Percentiles rank a stretch among this genome's conserved stretches.
phyloP scores from a whole-genome alignment of 2,888 invertebrate genomes.

The Stegana nigrithorax region DNA sequence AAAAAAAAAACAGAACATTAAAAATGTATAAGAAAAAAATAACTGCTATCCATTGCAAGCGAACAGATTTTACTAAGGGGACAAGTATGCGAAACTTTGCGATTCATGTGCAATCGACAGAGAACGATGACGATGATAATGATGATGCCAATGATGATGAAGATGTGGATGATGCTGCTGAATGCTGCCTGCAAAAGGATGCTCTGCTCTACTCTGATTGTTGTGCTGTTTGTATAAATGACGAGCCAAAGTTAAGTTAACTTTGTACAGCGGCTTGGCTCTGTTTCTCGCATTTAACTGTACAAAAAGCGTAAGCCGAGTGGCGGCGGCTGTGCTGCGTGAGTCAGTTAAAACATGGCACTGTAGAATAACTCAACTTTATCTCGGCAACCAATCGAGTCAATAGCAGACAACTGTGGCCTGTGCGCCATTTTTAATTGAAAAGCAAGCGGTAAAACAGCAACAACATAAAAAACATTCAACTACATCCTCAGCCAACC shows the following conservation, averaged over 20 bases:
- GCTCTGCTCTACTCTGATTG: too few relatives aligned
- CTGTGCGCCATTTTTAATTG: slow-evolving; percentile 9
- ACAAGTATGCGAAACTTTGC: slow-evolving; percentile 35
- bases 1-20: not conserved
- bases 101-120: slow-evolving; percentile 28
- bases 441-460: not conserved
- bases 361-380: too few relatives aligned
- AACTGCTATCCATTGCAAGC: too few relatives aligned
- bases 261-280: slow-evolving; percentile 14
- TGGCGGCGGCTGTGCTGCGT: too few relatives aligned
- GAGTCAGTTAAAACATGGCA: too few relatives aligned
- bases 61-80: slow-evolving; percentile 32
- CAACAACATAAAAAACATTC: not conserved
- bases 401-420: not conserved
- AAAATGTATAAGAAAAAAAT: slow-evolving; percentile 4
- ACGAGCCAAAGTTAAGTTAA: slow-evolving; percentile 8
- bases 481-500: not conserved
- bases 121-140: too few relatives aligned
- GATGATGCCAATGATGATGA: not conserved
- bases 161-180: not conserved
- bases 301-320: too few relatives aligned
- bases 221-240: too few relatives aligned
- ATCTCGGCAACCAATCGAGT: too few relatives aligned
- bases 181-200: not conserved
- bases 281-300: too few relatives aligned